These are phyloP conservation scores for Sericinus montela DNA, from an alignment of 2,888 invertebrate species.

Conservation along the genomic window DNA sequence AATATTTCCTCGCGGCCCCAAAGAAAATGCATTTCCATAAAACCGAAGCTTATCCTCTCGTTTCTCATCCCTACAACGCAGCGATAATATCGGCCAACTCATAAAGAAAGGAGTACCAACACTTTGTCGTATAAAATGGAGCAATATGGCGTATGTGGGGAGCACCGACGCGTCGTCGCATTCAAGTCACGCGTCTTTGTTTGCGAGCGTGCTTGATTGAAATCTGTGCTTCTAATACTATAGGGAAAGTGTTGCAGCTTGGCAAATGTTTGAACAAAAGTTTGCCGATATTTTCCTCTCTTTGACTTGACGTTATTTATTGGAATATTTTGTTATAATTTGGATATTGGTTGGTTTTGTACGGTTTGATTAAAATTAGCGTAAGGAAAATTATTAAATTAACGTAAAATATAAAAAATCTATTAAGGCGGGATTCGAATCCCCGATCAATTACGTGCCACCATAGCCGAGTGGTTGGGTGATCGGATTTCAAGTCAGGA, in stretches of 20 bases:
- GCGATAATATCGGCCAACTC: not conserved
- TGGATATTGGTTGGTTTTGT: too few relatives aligned
- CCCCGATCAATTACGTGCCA: too few relatives aligned
- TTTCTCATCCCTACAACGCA: not conserved
- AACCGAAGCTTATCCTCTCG: not conserved
- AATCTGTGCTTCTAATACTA: conserved; percentile 24
- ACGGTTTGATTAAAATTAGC: too few relatives aligned
- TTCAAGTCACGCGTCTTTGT: conserved; percentile 38
- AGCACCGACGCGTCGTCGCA: conserved; percentile 16
- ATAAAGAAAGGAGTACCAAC: conserved; percentile 1
- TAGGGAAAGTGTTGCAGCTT: not conserved
- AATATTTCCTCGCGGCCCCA: too few relatives aligned
- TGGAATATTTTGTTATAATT: too few relatives aligned
- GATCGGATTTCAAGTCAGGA: too few relatives aligned
- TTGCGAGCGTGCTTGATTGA: conserved; percentile 36
- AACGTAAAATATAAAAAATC: too few relatives aligned
- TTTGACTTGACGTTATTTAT: too few relatives aligned
- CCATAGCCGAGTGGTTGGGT: too few relatives aligned
- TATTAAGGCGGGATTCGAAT: too few relatives aligned
- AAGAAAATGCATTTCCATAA: too few relatives aligned
- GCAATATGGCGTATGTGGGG: conserved; percentile 13
- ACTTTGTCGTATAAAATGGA: conserved; percentile 5
- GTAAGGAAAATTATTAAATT: too few relatives aligned
- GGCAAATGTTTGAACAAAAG: conserved; percentile 6
- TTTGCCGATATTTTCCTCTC: not conserved